Conservation (phyloP, 1,140 invertebrate genomes). For the Artemia franciscana region DNA sequence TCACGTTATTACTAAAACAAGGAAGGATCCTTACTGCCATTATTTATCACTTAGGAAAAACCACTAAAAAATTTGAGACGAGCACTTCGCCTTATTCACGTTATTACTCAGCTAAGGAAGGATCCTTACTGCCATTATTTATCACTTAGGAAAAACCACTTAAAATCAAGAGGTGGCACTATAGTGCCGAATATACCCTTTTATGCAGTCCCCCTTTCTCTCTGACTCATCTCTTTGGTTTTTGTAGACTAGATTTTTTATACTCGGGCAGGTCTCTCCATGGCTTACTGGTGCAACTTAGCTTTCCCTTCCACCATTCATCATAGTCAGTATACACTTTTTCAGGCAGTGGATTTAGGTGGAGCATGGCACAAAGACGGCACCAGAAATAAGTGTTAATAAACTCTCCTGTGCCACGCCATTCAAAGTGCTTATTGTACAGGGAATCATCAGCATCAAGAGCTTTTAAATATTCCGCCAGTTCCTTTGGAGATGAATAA, state of each 20-base stretch:
- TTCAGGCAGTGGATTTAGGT: conserved; percentile 29
- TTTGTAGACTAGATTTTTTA: background rate
- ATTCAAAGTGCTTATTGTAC: conserved; percentile 79
- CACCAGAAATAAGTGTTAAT: conserved; percentile 91
- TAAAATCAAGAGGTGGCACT: too few species aligned
- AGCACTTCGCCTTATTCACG: too few species aligned
- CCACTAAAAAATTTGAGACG: too few species aligned
- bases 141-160: too few species aligned
- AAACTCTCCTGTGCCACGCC: conserved; percentile 74
- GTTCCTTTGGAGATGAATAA: conserved; percentile 54
- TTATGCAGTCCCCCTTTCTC: too few species aligned
- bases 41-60: too few species aligned
- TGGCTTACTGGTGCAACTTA: conserved; percentile 57
- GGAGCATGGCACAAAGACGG: conserved; percentile 68
- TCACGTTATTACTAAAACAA: too few species aligned
- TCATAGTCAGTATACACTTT: conserved; percentile 30
- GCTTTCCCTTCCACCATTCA: conserved; percentile 16
- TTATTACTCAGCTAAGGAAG: too few species aligned
- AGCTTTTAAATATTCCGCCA: conserved; percentile 60
- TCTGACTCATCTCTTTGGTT: too few species aligned
- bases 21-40: too few species aligned
- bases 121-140: too few species aligned
- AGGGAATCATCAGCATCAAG: conserved; percentile 60
- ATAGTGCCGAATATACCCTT: too few species aligned
- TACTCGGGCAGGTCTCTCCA: conserved; percentile 38